Evolutionary conservation across 1,140 invertebrate genomes (phyloP).

Genomic region (Pentalonia nigronervosa): DNA sequence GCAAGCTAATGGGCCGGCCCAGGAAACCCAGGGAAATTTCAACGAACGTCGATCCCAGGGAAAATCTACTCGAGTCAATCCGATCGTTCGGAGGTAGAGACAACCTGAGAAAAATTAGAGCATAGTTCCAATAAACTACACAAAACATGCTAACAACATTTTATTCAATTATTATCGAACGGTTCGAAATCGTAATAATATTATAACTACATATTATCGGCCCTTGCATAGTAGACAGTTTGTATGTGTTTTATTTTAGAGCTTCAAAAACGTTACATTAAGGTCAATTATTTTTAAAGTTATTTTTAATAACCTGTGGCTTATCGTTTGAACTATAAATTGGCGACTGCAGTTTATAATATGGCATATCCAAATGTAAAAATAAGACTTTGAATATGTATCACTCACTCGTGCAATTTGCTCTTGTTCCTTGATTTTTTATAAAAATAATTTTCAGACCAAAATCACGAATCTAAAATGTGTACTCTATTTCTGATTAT

Average conservation of each 20-base stretch:
- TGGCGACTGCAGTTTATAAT: not conserved
- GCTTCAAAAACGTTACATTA: not conserved
- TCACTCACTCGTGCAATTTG: not conserved
- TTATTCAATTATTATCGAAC: not conserved
- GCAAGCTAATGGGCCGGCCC: conserved; percentile 36
- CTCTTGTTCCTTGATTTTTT: not conserved
- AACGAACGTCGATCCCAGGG: conserved; percentile 68
- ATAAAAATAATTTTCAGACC: not conserved
- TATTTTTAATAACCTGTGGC: not conserved
- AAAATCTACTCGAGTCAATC: conserved; percentile 76
- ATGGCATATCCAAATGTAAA: not conserved
- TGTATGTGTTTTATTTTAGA: not conserved
- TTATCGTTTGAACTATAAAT: not conserved
- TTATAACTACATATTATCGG: not conserved
- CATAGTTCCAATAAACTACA: not conserved
- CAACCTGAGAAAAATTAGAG: conserved; percentile 68
- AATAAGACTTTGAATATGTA: not conserved
- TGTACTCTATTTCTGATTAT: not conserved
- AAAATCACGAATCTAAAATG: not conserved
- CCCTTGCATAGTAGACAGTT: not conserved
- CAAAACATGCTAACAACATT: not conserved
- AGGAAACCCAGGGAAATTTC: conserved; percentile 59
- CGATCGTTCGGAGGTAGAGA: conserved; percentile 72
- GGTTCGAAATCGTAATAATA: not conserved
- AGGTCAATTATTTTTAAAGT: not conserved